Base-by-base conservation (phyloP, 1,140 invertebrate species). In the Hesperophylax magnus region DNA sequence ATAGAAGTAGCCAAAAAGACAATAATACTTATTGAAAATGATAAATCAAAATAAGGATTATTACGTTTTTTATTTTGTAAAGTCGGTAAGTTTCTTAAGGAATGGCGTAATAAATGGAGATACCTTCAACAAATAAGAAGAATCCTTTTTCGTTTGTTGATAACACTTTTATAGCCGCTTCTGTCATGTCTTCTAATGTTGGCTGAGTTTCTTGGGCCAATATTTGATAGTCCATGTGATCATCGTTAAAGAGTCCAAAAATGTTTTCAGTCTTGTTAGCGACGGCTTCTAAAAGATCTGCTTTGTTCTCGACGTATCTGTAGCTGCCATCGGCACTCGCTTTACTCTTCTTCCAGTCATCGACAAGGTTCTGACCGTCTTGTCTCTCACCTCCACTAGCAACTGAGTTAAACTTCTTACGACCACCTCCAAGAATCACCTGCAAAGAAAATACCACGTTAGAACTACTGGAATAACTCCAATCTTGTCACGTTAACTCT, bases 131-230 rank as follows among this genome's bases (percentile, higher is more conserved):
- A 84, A 94, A 93, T 0, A 95, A 86, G 79, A 94, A 92, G 83
- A 88, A 95, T 9, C 96, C 96, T 56, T 94, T 92, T 0, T 87
- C 79, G 85, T 94, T 93, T 75, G 92, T 93, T 1, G 90, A 89
- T 3, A 98, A 87, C 3, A 97, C 90, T 81, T 94, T 90, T 24
- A 98, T 94, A 1, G 96, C 96, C 56, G 93, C 92, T 82, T 92
- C 88, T 0, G 95, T 95, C 96, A 98, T 97, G 87, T 97, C 95
- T 22, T 90, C 91, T 0, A 98, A 87, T 5, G 91, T 91, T 0
- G 94, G 94, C 53, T 94, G 91, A 80, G 85, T 89, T 77, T 89
- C 88, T 79, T 84, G 17, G 14, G 89, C 92, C 86, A 89, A 91
- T 34, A 91, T 80, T 53, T 93, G 89, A 85, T 92, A 92, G 1